Base-by-base conservation (phyloP, 2,888 invertebrate species). In the Antheraea yamamai region DNA sequence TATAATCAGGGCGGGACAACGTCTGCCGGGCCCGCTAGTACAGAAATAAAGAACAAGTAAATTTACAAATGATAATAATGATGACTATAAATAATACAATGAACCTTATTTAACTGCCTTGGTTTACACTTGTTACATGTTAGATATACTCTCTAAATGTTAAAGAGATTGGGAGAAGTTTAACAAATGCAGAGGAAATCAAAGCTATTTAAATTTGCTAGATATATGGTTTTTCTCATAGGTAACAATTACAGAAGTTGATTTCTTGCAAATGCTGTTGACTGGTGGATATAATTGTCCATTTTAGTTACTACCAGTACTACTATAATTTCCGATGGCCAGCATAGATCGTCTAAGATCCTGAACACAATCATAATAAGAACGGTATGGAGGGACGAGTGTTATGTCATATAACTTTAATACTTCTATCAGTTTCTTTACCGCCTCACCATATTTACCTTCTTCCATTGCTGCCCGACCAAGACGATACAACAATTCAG, bases 291-390 rank as follows among this genome's bases (percentile, higher is more conserved):
- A 30, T 66, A 61, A 23, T 23, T 10, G 6, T 55, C n/a, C 8
- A 23, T 39, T 70, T n/a, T 2, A 20, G 12, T 73, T 52, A 20
- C 47, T 72, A 73, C 77, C 75, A 86, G 39, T 70, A 70, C 94
- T 90, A 76, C 90, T 94, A 76, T 95, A 92, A 81, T 97, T 96
- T 73, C 97, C 97, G 79, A 96, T 91, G 75, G 96, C 94, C 6
- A 97, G 91, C 90, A 96, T 95, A 81, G 97, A 97, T 73, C 96
- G 95, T 80, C 97, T 95, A 20, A 97, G 91, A 74, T 96, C 96
- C 87, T 97, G 97, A 77, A 97, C 97, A 84, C 97, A 97, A 73
- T 97, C 93, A 82, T 97, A 96, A 87, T 96, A 97, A 79, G 97
- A 97, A 77, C 95, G 95, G 81, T 97, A 97, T 0, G 98, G 98